Percentiles rank a stretch among this genome's conserved stretches.
These are phyloP conservation scores for Lanius collurio DNA, from an alignment of 2,113 vertebrate genomes.

Conservation along the genomic window DNA sequence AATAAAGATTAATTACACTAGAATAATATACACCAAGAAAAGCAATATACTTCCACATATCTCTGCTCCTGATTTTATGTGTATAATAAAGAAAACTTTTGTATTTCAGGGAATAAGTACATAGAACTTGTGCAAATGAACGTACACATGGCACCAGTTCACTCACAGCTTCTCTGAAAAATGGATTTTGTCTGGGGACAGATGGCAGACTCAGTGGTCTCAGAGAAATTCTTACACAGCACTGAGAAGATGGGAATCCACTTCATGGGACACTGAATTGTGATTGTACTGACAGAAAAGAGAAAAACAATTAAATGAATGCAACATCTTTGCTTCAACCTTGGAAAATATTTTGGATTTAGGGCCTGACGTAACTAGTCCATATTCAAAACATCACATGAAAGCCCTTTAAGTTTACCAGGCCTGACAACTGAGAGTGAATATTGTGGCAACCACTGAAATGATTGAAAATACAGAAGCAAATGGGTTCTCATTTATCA, in stretches of 20 bases:
- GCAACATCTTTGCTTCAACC: not conserved
- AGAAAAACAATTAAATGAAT: not conserved
- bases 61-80: slow-evolving; percentile 32
- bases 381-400: not conserved
- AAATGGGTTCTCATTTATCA: not conserved
- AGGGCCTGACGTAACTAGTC: not conserved
- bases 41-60: not conserved
- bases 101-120: not conserved
- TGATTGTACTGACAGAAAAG: not conserved
- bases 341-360: not conserved
- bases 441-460: not conserved
- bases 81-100: not conserved
- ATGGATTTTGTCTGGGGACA: not conserved
- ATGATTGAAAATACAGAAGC: not conserved
- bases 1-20: not conserved
- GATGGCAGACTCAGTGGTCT: not conserved
- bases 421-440: not conserved
- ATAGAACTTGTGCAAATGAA: not conserved
- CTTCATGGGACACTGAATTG: not conserved
- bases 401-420: not conserved
- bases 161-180: not conserved
- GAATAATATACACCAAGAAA: not conserved
- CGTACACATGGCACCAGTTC: not conserved
- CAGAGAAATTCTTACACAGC: not conserved
- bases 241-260: not conserved